Evolutionary conservation across 2,888 invertebrate genomes (phyloP).

Genomic region (Hypercompe scribonia): DNA sequence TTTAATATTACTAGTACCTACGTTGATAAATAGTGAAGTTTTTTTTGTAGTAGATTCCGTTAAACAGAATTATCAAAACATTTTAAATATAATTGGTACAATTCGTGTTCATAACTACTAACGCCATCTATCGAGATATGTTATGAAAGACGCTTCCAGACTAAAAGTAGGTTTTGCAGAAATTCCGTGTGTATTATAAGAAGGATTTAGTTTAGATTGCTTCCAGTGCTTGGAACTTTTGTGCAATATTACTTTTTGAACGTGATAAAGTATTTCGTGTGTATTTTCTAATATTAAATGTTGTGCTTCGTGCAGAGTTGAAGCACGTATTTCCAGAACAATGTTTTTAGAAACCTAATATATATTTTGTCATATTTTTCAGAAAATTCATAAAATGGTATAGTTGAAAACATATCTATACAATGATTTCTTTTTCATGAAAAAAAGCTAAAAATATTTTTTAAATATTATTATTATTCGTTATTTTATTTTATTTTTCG

Average conservation of each 20-base stretch:
- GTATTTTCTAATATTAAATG: slow-evolving; percentile 5
- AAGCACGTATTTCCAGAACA: background rate
- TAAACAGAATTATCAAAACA: slow-evolving; percentile 26
- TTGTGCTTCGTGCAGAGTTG: background rate
- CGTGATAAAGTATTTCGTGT: slow-evolving; percentile 13
- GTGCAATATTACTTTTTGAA: slow-evolving; percentile 31
- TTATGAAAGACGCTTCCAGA: slow-evolving; percentile 31
- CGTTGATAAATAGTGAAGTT: slow-evolving; percentile 32
- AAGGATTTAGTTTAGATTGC: slow-evolving; percentile 25
- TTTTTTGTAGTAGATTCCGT: slow-evolving; percentile 31
- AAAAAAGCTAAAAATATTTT: too few relatives aligned
- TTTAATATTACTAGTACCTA: slow-evolving; percentile 22
- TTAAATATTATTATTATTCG: too few relatives aligned
- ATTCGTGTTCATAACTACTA: slow-evolving; percentile 38
- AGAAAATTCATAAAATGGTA: background rate
- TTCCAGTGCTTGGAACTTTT: slow-evolving; percentile 27
- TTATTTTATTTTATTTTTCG: too few relatives aligned
- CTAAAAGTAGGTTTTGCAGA: slow-evolving; percentile 22
- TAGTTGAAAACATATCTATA: too few relatives aligned
- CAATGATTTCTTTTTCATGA: background rate
- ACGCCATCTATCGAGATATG: slow-evolving; percentile 57
- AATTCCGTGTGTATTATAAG: slow-evolving; percentile 18
- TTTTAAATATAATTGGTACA: slow-evolving; percentile 12
- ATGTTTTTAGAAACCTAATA: background rate
- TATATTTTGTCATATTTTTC: background rate